A percentile compares a stretch with the other conserved stretches of the same genome.
phyloP scores from a whole-genome alignment of 2,888 invertebrate species.

The Megamerina dolium region DNA sequence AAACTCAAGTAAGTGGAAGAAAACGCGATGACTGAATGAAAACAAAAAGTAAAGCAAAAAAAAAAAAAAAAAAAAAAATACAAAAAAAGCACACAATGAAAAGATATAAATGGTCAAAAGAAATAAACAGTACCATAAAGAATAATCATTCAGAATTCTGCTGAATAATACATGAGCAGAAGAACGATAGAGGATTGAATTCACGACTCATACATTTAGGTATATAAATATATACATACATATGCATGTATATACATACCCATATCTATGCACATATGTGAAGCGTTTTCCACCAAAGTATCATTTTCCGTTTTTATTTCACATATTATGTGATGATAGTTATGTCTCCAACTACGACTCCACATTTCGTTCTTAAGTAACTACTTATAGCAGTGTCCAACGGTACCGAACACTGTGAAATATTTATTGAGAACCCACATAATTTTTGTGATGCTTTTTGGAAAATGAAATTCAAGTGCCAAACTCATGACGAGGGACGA shows the following conservation, averaged over 20 bases:
- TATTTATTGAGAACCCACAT: too few species aligned
- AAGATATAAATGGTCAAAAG: slow-evolving; percentile 49
- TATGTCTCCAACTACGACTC: too few species aligned
- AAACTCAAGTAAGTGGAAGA: slow-evolving; percentile 39
- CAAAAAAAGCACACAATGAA: slow-evolving; percentile 20
- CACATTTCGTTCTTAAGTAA: not conserved
- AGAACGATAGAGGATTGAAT: too few species aligned
- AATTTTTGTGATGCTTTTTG: slow-evolving; percentile 45
- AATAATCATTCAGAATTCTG: slow-evolving; percentile 50
- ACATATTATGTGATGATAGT: not conserved
- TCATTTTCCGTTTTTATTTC: slow-evolving; percentile 12
- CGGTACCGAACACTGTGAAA: not conserved
- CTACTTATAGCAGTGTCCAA: not conserved
- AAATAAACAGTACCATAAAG: slow-evolving; percentile 50
- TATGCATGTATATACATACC: not conserved
- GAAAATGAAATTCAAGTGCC: slow-evolving; percentile 44
- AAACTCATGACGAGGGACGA: not conserved
- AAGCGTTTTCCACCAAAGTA: slow-evolving; percentile 5
- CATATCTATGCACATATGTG: not conserved
- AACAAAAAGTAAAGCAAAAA: slow-evolving; percentile 9
- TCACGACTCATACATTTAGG: too few species aligned
- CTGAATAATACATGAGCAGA: slow-evolving; percentile 49
- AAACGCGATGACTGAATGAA: slow-evolving; percentile 24
- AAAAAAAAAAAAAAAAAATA: slow-evolving; percentile 18
- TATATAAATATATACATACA: too few species aligned